Conservation (phyloP, 1,140 invertebrate species). For the Amphibalanus amphitrite region DNA sequence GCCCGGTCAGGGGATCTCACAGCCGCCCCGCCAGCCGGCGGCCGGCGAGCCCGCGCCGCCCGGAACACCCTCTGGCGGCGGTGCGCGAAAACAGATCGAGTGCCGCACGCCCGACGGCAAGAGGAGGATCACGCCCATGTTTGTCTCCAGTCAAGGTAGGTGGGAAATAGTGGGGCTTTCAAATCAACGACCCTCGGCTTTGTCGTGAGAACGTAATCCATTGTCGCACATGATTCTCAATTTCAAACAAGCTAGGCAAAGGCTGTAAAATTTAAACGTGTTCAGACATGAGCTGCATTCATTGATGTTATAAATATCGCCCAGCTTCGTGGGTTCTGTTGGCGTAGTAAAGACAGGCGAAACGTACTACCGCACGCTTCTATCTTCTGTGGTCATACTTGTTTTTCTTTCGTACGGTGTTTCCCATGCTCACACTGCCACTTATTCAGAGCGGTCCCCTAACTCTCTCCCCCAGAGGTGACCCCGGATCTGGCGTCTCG, state of each 20-base stretch:
- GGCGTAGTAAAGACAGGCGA: too few species aligned
- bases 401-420: background rate
- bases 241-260: too few species aligned
- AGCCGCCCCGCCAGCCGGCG: slow-evolving; percentile 11
- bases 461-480: background rate
- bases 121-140: slow-evolving; percentile 87
- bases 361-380: too few species aligned
- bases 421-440: background rate
- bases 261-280: too few species aligned
- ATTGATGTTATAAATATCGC: background rate
- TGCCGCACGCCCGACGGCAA: slow-evolving; percentile 83
- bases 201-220: too few species aligned
- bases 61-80: slow-evolving; percentile 31
- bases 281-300: too few species aligned
- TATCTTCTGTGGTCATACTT: background rate
- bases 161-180: background rate
- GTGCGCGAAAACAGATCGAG: slow-evolving; percentile 75
- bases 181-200: background rate
- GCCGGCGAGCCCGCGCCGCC: slow-evolving; percentile 26
- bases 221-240: too few species aligned
- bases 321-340: background rate
- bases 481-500: background rate
- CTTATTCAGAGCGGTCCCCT: background rate
- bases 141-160: slow-evolving; percentile 41
- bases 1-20: background rate